Evolutionary conservation across 1,140 invertebrate genomes (phyloP), one percentile per base, ranked within the genome.

Genomic region (Spodoptera frugiperda): DNA sequence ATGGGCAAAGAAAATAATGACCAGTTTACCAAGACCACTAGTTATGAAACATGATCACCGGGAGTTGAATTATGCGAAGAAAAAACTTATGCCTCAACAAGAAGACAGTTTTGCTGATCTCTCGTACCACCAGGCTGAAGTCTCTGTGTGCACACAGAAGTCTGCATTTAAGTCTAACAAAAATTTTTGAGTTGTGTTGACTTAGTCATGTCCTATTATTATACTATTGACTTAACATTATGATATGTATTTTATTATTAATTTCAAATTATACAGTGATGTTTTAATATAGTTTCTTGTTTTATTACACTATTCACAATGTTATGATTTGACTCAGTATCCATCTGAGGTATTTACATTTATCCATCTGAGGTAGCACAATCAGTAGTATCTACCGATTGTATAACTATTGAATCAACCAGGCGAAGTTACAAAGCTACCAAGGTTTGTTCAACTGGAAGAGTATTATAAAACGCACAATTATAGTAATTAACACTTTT

Each of bases 101-200:
- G 89, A 91, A 74, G 86, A 90, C 6, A 92, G 90, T 78, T 88
- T 91, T 85, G 86, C 78, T 55, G 81, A 90, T 68, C 82, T 91
- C 0, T 78, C 90, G 11, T 78, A 88, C 11, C 85, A 87, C 15
- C 90, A 92, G 75, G 90, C 90, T 57, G 89, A 92, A 76, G 53
- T 92, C 14, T 92, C 90, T 74, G 83, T 91, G 33, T 91, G 89
- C 59, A 91, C 83, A 25, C 71, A 87, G 76, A 89, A 91, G 71
- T 79, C 81, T 59, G 88, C 88, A 67, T 87, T 85, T 70, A 79
- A 81, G 19, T 2, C 48, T 4, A 33, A 51, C 3, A 73, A 57
- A 14, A 59, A 71, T 19, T 19, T 15, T 55, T 55, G 33, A 55
- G 14, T 0, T 55, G 6, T 55, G 12, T 44, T 55, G n/a, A 15